phyloP scores from a whole-genome alignment of 2,797 vertebrate species.

The Anas bernieri region DNA sequence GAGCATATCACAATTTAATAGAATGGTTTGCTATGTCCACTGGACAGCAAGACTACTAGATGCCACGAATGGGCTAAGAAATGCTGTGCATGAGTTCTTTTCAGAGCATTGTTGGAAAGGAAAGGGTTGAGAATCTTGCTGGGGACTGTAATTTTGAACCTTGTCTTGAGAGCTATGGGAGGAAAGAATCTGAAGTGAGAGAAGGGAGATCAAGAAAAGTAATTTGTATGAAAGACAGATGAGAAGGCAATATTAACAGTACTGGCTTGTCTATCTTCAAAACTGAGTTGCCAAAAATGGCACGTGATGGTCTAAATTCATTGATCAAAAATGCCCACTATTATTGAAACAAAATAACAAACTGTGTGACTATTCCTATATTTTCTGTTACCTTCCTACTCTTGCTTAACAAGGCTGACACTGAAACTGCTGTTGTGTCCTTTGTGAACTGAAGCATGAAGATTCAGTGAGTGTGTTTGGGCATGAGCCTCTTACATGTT shows the following conservation, averaged over 20 bases:
- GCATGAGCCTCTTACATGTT: background rate
- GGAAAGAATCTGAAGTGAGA: background rate
- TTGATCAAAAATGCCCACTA: background rate
- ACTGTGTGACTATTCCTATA: background rate
- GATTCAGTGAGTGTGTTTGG: background rate
- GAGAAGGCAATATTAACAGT: background rate
- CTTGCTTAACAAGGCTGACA: background rate
- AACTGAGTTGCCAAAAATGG: background rate
- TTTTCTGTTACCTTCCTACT: background rate
- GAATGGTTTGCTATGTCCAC: background rate
- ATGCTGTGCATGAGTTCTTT: background rate
- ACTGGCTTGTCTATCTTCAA: background rate
- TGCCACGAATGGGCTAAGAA: background rate
- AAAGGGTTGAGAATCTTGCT: background rate
- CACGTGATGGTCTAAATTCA: background rate
- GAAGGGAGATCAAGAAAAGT: background rate
- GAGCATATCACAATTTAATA: constrained; percentile 1
- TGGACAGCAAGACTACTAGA: background rate
- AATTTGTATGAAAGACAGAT: background rate
- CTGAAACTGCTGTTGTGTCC: background rate
- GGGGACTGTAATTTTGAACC: background rate
- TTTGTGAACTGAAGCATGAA: background rate
- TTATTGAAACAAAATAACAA: background rate
- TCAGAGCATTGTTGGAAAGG: background rate
- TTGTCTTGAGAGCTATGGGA: background rate